phyloP scores from a whole-genome alignment of 2,113 vertebrate genomes.

The Mystacornis crossleyi region DNA sequence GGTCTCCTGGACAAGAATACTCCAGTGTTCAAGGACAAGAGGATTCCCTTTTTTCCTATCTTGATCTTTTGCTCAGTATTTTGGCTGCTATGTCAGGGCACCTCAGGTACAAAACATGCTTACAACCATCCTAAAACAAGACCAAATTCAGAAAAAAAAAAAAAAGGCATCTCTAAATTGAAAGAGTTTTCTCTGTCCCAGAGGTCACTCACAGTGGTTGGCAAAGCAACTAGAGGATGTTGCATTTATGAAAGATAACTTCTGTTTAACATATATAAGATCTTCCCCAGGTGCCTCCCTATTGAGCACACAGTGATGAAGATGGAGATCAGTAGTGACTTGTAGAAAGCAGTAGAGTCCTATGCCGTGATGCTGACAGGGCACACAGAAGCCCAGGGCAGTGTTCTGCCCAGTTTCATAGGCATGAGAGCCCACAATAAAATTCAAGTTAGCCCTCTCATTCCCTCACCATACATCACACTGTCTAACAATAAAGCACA shows the following conservation, averaged over 20 bases:
- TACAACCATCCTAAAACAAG: background rate
- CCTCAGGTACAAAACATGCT: background rate
- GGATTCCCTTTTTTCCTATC: background rate
- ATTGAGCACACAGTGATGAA: background rate
- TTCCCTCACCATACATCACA: background rate
- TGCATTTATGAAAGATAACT: background rate
- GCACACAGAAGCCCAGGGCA: background rate
- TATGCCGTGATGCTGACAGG: fast-evolving
- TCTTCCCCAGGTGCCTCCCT: background rate
- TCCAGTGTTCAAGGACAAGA: background rate
- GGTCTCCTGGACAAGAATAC: background rate
- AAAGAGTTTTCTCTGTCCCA: background rate
- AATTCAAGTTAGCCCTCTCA: background rate
- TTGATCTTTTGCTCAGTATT: background rate
- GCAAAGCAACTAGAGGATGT: background rate
- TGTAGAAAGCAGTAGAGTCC: background rate
- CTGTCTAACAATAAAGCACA: background rate
- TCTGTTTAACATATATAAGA: background rate
- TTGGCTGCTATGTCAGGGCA: background rate
- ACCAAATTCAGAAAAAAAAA: background rate
- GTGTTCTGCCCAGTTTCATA: background rate
- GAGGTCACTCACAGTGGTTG: background rate
- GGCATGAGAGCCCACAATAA: background rate
- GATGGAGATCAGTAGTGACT: background rate
- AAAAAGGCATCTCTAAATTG: background rate